phyloP scores from a whole-genome alignment of 30 jellyfish, hydroid and myxozoan species.

The Haliclystus octoradiatus region DNA sequence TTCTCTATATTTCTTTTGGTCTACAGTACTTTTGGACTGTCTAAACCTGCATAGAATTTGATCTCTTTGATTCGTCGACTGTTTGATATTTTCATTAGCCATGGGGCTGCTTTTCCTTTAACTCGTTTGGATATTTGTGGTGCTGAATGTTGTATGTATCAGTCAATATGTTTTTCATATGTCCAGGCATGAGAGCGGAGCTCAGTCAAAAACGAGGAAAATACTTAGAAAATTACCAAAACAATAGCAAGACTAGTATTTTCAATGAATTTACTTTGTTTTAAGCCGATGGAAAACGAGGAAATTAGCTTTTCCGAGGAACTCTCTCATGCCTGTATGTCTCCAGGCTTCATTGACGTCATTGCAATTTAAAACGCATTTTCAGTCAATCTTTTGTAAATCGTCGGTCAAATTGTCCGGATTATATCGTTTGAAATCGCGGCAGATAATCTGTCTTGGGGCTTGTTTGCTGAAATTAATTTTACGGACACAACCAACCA shows the following conservation, averaged over 20 bases:
- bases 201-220: no score
- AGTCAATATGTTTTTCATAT: slow-evolving; percentile 25
- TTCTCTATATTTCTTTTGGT: slow-evolving; percentile 8
- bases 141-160: slow-evolving; percentile 38
- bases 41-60: slow-evolving; percentile 15
- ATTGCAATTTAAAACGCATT: slow-evolving; percentile 8
- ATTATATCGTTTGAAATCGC: slow-evolving; percentile 33
- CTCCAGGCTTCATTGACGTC: slow-evolving; percentile 48
- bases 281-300: no score
- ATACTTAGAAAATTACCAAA: no score
- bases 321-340: no score
- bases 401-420: slow-evolving; percentile 21
- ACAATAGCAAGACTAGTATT: no score
- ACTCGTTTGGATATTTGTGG: slow-evolving; percentile 26
- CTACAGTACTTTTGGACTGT: slow-evolving; percentile 15
- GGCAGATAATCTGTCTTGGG: slow-evolving; percentile 29
- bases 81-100: slow-evolving; percentile 35
- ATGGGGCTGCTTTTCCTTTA: slow-evolving; percentile 45
- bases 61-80: slow-evolving; percentile 31
- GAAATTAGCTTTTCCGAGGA: no score
- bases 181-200: no score
- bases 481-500: slow-evolving; percentile 59
- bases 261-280: no score
- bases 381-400: slow-evolving; percentile 27
- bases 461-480: slow-evolving; percentile 3